Conservation (phyloP, 2,113 vertebrate species). For the Gymnogyps californianus region DNA sequence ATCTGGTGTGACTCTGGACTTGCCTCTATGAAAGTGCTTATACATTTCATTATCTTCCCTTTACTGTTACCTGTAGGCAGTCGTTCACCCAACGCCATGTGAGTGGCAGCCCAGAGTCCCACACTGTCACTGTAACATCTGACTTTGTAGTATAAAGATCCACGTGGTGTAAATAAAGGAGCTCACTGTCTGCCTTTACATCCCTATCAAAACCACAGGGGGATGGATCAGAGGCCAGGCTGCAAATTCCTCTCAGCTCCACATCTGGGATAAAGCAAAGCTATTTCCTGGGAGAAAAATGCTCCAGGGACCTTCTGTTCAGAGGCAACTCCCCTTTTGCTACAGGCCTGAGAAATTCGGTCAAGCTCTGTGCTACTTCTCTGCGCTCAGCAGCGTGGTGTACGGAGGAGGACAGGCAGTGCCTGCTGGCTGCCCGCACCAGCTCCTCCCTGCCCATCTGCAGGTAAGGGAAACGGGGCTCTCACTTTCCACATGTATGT, state of each 20-base stretch:
- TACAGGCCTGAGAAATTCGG: neutral
- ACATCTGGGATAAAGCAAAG: neutral
- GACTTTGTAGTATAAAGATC: neutral
- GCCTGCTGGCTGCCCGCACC: neutral
- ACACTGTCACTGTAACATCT: neutral
- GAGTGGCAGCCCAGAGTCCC: neutral
- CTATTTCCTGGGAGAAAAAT: neutral
- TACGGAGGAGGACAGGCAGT: neutral
- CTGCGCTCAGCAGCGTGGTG: neutral
- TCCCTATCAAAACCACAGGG: neutral
- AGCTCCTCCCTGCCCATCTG: neutral
- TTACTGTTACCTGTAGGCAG: neutral
- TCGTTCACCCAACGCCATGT: fast-evolving
- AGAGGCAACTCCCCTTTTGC: neutral
- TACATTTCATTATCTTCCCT: neutral
- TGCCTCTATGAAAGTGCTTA: neutral
- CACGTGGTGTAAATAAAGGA: neutral
- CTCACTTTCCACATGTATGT: neutral
- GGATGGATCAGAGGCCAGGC: neutral
- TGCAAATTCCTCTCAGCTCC: neutral
- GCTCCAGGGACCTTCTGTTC: neutral
- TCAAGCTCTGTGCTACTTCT: neutral
- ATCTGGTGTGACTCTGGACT: neutral
- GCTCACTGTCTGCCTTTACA: neutral
- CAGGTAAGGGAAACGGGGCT: neutral